These are phyloP conservation scores for Eupsilia transversa DNA, from an alignment of 2,888 invertebrate genomes.

Conservation along the genomic window DNA sequence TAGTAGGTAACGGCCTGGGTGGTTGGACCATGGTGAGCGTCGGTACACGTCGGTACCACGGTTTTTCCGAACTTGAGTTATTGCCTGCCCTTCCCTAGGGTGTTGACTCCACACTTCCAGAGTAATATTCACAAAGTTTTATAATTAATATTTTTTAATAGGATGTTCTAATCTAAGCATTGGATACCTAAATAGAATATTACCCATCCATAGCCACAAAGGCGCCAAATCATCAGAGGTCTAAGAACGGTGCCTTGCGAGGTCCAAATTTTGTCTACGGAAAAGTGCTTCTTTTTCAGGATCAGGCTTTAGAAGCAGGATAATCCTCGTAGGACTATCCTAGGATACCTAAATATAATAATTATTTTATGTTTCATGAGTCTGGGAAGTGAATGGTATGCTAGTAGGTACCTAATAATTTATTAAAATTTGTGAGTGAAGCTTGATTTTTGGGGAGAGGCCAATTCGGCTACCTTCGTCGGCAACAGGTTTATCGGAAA, in stretches of 20 bases:
- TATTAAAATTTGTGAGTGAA: not conserved
- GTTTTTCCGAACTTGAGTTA: slow-evolving; percentile 15
- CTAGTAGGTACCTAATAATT: not conserved
- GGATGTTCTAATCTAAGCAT: not conserved
- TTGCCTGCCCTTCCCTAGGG: slow-evolving; percentile 2
- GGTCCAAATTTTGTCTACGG: not conserved
- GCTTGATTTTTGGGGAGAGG: not conserved
- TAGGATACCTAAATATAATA: no score
- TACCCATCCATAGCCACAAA: no score
- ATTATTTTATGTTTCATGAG: no score
- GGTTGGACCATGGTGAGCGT: not conserved
- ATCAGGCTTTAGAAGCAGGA: no score
- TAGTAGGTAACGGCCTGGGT: not conserved
- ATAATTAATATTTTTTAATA: not conserved
- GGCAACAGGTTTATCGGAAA: not conserved
- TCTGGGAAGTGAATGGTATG: not conserved
- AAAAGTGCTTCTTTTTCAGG: not conserved
- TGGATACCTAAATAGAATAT: no score
- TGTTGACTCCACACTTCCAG: slow-evolving; percentile 2
- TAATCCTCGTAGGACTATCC: no score
- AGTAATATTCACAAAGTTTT: not conserved
- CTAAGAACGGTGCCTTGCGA: not conserved
- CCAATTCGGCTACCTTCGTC: not conserved
- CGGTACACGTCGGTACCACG: not conserved
- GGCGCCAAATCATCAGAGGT: not conserved